Base-by-base conservation (phyloP, 2,888 invertebrate species). In the Lycophotia porphyrea region DNA sequence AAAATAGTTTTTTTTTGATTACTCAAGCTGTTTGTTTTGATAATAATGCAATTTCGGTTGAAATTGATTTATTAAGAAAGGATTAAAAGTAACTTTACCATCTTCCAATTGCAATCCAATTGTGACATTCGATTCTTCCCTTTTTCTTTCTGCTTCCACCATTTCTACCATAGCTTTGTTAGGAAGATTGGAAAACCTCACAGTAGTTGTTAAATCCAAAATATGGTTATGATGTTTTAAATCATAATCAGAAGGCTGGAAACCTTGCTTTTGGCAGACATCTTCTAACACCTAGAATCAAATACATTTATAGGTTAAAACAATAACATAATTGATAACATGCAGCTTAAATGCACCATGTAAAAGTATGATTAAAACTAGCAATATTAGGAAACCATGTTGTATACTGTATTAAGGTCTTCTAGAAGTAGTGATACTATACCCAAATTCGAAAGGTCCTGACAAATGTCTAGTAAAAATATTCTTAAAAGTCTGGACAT, bases 131-230 rank as follows among this genome's bases (percentile, higher is more conserved):
- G 97, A 95, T 84, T 97, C 97, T 74, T 97, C 96, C 74, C 98
- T 97, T 78, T 96, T 97, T 87, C 96, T 97, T 47, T 97, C 97
- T 49, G 97, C 97, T 87, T 97, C 97, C 55, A 97, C 97, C 97
- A 99, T 97, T 96, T 99, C 99, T 68, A 99, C 95, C 73, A 97
- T 97, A 61, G 99, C 99, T 96, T 99, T 99, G 93, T 99, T 99
- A 5, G 99, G 98, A 74, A 99, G 95, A 49, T 98, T 98, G 72
- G 98, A 98, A 93, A 98, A 99, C 39, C 99, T 97, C 75, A 99
- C 97, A 71, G 98, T 98, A 61, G 97, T 97, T 63, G 98, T 97
- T 65, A 98, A 96, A 92, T 99, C 99, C 42, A 99, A 91, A 42
- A 98, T 95, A 91, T 98, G 98, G 88, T 98, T 98, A 88, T 98